These are phyloP conservation scores for Microcebus tavaratra DNA, from an alignment of 2,113 vertebrate genomes.

Conservation along the genomic window DNA sequence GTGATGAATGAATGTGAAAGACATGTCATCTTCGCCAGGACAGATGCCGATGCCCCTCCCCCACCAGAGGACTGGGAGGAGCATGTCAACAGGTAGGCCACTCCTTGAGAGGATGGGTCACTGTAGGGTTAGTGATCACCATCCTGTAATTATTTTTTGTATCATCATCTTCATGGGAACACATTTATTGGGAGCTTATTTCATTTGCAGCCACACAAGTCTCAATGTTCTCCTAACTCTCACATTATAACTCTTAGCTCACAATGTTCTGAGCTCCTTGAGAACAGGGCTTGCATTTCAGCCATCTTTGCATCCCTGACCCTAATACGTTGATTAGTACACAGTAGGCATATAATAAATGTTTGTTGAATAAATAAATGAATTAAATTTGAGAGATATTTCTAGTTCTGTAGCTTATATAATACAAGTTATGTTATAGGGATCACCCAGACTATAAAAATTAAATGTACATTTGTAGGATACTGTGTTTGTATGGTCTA, in stretches of 20 bases:
- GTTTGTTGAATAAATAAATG: not conserved
- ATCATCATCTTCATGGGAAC: not conserved
- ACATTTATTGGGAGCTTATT: not conserved
- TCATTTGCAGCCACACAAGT: not conserved
- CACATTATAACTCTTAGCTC: not conserved
- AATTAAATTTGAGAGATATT: slow-evolving; percentile 16
- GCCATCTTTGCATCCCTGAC: not conserved
- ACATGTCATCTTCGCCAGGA: slow-evolving; percentile 96
- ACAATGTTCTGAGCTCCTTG: not conserved
- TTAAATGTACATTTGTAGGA: slow-evolving; percentile 20
- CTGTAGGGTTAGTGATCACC: not conserved
- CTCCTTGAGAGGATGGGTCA: not conserved
- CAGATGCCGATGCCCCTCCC: slow-evolving; percentile 93
- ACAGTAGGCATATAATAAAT: not conserved
- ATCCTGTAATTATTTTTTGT: not conserved
- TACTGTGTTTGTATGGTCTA: not conserved
- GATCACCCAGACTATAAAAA: not conserved
- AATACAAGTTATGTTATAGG: not conserved
- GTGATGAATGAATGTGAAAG: slow-evolving; percentile 99
- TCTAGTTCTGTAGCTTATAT: not conserved
- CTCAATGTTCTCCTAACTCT: not conserved
- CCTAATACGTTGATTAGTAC: not conserved
- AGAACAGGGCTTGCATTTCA: not conserved
- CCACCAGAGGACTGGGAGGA: slow-evolving; percentile 99
- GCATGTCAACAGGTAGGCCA: slow-evolving; percentile 93